phyloP scores from a whole-genome alignment of 2,888 invertebrate genomes.

The Pseudococcus jackbeardsleyi region DNA sequence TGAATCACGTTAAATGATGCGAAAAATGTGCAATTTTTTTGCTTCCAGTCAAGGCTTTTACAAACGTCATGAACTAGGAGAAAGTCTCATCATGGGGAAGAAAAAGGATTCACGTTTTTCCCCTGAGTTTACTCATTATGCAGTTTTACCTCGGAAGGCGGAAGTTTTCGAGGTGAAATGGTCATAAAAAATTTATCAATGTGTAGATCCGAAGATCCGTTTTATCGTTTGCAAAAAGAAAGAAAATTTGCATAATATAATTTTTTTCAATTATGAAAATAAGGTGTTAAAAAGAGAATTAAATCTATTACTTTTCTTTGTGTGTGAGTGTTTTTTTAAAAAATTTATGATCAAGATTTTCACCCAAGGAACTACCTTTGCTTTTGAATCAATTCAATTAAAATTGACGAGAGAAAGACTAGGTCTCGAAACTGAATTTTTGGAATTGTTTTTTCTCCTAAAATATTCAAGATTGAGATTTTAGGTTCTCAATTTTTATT shows the following conservation, averaged over 20 bases:
- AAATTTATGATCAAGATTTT: too few relatives aligned
- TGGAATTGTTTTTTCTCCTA: too few relatives aligned
- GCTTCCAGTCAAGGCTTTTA: background rate
- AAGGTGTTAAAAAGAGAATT: too few relatives aligned
- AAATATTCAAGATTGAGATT: too few relatives aligned
- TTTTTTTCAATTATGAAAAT: too few relatives aligned
- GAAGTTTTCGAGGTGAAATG: constrained; percentile 28
- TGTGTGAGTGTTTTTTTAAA: too few relatives aligned
- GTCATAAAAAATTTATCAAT: background rate
- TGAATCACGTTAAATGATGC: constrained; percentile 33
- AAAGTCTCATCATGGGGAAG: background rate
- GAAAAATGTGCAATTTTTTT: background rate
- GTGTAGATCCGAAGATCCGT: background rate
- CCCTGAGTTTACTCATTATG: constrained; percentile 17
- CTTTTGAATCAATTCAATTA: too few relatives aligned
- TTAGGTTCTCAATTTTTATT: too few relatives aligned
- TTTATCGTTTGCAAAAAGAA: background rate
- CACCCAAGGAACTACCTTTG: too few relatives aligned
- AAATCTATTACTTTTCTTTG: too few relatives aligned
- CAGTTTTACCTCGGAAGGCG: background rate
- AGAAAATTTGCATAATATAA: background rate
- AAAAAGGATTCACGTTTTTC: constrained; percentile 23
- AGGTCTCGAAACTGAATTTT: too few relatives aligned
- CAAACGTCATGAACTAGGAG: constrained; percentile 1
- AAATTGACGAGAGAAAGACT: too few relatives aligned